Percentiles rank a stretch among this genome's conserved stretches.
Evolutionary conservation across 1,140 invertebrate genomes (phyloP).

Genomic region (Drosophila azteca): DNA sequence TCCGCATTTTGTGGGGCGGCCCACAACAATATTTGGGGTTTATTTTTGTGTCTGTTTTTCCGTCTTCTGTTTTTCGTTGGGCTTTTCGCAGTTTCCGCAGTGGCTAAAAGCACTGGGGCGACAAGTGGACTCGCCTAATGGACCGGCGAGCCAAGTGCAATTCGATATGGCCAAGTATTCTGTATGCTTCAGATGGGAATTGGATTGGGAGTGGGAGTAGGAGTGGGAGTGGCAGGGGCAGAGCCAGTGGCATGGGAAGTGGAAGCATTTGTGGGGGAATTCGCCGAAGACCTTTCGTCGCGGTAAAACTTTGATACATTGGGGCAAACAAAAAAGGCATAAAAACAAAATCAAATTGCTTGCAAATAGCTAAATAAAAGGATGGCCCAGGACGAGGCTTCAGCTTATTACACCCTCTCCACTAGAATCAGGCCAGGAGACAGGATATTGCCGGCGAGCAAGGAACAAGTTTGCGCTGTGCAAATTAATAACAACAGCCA

Average conservation of each 20-base stretch:
- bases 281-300: background rate
- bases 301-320: slow-evolving; percentile 56
- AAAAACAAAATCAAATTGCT: slow-evolving; percentile 75
- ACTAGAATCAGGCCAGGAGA: slow-evolving; percentile 15
- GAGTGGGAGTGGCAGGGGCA: background rate
- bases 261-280: background rate
- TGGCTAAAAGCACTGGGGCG: slow-evolving; percentile 63
- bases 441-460: slow-evolving; percentile 63
- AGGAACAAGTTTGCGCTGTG: slow-evolving; percentile 72
- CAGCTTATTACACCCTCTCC: slow-evolving; percentile 15
- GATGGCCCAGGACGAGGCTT: slow-evolving; percentile 36
- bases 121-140: slow-evolving; percentile 72
- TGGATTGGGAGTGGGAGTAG: background rate
- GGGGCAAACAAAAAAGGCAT: slow-evolving; percentile 39
- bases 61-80: slow-evolving; percentile 13
- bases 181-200: slow-evolving; percentile 5
- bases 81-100: slow-evolving; percentile 4
- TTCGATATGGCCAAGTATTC: slow-evolving; percentile 48
- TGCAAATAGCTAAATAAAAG: slow-evolving; percentile 76
- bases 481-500: slow-evolving; percentile 74
- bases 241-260: background rate
- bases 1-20: slow-evolving; percentile 26
- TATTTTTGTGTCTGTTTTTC: slow-evolving; percentile 17
- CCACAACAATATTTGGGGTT: slow-evolving; percentile 73
- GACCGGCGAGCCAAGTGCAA: slow-evolving; percentile 67